Conservation (phyloP, 2,888 invertebrate genomes). For the Pachycephus smyrnensis region DNA sequence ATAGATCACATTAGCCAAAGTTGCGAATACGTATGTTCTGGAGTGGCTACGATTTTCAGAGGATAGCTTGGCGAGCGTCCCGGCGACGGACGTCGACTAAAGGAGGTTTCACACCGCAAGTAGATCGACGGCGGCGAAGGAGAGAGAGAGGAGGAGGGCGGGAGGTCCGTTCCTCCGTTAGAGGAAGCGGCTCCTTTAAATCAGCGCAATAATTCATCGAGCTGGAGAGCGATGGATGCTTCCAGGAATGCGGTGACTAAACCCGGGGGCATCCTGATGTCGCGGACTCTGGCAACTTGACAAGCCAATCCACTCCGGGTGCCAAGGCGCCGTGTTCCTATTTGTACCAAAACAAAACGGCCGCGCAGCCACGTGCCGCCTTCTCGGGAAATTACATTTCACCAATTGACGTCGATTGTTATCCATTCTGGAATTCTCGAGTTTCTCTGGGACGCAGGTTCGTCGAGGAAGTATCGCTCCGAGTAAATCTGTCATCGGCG, state of each 20-base stretch:
- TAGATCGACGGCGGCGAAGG: too few relatives aligned
- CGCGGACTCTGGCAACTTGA: constrained; percentile 60
- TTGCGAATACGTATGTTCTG: constrained; percentile 36
- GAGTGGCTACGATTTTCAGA: constrained; percentile 20
- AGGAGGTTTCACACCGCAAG: too few relatives aligned
- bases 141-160: too few relatives aligned
- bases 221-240: constrained; percentile 24
- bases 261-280: constrained; percentile 41
- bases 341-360: constrained; percentile 61
- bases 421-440: neutral
- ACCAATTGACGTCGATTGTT: neutral
- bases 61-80: constrained; percentile 1
- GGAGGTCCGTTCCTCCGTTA: too few relatives aligned
- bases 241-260: constrained; percentile 51
- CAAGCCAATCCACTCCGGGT: constrained; percentile 61
- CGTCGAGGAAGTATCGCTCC: neutral
- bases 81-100: neutral
- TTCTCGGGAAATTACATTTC: neutral
- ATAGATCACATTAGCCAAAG: constrained; percentile 63
- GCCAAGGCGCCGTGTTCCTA: constrained; percentile 63
- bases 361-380: neutral
- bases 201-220: constrained; percentile 51
- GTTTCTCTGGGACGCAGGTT: neutral
- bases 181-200: constrained; percentile 25
- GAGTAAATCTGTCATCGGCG: constrained; percentile 2